Evolutionary conservation across 2,113 vertebrate genomes (phyloP).

Genomic region (Buteo buteo): DNA sequence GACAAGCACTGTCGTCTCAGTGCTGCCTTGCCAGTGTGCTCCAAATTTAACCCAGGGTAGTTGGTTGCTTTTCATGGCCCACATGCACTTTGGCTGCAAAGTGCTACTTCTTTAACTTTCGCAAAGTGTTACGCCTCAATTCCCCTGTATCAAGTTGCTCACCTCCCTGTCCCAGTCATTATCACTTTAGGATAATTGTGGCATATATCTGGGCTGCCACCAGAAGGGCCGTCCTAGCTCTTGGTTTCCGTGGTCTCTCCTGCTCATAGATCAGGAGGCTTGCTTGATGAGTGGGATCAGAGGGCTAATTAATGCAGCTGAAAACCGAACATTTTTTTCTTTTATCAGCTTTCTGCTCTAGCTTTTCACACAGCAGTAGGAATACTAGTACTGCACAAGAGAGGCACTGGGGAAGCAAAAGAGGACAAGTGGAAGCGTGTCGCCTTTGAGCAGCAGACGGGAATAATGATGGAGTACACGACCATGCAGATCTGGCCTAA

Average conservation of each 20-base stretch:
- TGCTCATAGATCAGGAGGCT: background rate
- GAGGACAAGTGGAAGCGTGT: background rate
- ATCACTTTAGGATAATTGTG: background rate
- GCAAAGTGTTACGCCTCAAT: background rate
- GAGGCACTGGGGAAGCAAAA: background rate
- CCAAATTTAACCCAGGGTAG: background rate
- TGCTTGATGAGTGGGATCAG: background rate
- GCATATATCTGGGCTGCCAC: background rate
- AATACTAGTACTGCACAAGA: background rate
- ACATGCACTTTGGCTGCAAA: background rate
- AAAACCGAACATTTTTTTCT: background rate
- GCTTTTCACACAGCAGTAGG: background rate
- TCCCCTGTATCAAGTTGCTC: background rate
- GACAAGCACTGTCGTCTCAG: background rate
- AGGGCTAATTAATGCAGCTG: background rate
- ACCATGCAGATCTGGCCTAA: background rate
- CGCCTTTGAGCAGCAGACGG: background rate
- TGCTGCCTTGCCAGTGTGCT: background rate
- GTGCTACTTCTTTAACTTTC: background rate
- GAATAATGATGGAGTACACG: background rate
- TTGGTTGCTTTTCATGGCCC: background rate
- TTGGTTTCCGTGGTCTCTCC: background rate
- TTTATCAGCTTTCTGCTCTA: background rate
- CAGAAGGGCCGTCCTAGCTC: background rate
- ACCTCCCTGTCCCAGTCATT: background rate